phyloP scores from a whole-genome alignment of 2,113 vertebrate species.

The Probosciger aterrimus region DNA sequence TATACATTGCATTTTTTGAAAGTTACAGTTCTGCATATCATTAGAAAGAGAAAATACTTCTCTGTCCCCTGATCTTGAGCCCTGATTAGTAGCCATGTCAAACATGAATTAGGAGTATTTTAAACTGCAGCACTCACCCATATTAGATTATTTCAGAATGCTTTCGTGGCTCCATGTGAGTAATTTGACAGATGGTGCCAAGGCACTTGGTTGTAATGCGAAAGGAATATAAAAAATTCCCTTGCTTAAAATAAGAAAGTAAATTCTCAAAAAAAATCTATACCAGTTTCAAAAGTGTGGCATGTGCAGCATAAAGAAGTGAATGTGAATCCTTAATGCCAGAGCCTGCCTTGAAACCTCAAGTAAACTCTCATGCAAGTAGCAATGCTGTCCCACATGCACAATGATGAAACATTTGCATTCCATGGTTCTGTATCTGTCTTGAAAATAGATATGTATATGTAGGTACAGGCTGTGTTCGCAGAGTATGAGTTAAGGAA shows the following conservation, averaged over 20 bases:
- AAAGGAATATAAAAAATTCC: slow-evolving; percentile 2
- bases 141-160: slow-evolving; percentile 30
- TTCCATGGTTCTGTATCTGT: background rate
- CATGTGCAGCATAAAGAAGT: background rate
- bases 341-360: background rate
- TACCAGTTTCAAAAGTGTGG: background rate
- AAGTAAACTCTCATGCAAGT: background rate
- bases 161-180: slow-evolving; percentile 29
- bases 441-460: background rate
- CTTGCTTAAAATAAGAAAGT: slow-evolving; percentile 13
- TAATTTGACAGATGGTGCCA: slow-evolving; percentile 40
- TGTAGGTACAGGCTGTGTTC: background rate
- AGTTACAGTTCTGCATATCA: background rate
- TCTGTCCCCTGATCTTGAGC: background rate
- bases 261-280: background rate
- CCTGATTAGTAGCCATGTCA: background rate
- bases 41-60: background rate
- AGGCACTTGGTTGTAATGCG: slow-evolving; percentile 7
- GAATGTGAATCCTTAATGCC: background rate
- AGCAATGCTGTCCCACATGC: background rate
- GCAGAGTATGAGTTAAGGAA: background rate
- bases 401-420: background rate
- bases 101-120: background rate
- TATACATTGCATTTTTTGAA: background rate
- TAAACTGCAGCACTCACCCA: background rate